These are phyloP conservation scores for Thrips palmi DNA, from an alignment of 1,140 invertebrate species.

Conservation along the genomic window DNA sequence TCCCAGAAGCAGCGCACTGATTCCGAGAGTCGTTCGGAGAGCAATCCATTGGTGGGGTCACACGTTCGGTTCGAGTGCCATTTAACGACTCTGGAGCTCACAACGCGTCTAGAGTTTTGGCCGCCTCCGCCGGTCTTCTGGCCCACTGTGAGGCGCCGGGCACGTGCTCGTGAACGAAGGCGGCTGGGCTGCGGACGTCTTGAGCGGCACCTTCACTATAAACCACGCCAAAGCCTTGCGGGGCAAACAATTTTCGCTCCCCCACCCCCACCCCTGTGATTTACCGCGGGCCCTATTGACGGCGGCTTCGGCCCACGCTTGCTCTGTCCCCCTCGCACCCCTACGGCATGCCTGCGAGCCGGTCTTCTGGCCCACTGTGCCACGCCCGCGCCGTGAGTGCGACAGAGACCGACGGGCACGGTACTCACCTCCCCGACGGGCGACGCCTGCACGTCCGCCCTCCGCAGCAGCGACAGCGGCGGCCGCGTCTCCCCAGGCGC, in stretches of 20 bases:
- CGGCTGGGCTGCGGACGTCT: too few relatives aligned
- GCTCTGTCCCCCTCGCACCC: slow-evolving; percentile 26
- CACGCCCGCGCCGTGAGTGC: neutral
- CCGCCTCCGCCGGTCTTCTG: too few relatives aligned
- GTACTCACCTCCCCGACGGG: slow-evolving; percentile 19
- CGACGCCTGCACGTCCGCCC: slow-evolving; percentile 18
- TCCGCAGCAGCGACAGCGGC: slow-evolving; percentile 14
- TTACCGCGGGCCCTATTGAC: slow-evolving; percentile 23
- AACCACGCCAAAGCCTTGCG: too few relatives aligned
- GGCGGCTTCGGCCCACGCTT: slow-evolving; percentile 13
- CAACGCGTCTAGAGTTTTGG: too few relatives aligned
- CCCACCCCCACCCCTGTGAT: slow-evolving; percentile 22
- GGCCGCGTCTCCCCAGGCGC: slow-evolving; percentile 27
- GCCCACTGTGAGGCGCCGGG: too few relatives aligned
- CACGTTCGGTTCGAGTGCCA: too few relatives aligned
- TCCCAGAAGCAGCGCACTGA: too few relatives aligned
- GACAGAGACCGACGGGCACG: neutral
- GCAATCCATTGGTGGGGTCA: too few relatives aligned
- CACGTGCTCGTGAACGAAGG: too few relatives aligned
- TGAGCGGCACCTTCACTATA: too few relatives aligned
- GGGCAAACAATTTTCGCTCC: neutral
- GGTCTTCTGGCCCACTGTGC: slow-evolving; percentile 25
- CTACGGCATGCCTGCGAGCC: slow-evolving; percentile 27
- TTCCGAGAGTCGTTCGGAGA: too few relatives aligned
- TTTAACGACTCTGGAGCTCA: too few relatives aligned